Conservation (phyloP, 2,113 vertebrate species). For the Thalassarche chlororhynchos region DNA sequence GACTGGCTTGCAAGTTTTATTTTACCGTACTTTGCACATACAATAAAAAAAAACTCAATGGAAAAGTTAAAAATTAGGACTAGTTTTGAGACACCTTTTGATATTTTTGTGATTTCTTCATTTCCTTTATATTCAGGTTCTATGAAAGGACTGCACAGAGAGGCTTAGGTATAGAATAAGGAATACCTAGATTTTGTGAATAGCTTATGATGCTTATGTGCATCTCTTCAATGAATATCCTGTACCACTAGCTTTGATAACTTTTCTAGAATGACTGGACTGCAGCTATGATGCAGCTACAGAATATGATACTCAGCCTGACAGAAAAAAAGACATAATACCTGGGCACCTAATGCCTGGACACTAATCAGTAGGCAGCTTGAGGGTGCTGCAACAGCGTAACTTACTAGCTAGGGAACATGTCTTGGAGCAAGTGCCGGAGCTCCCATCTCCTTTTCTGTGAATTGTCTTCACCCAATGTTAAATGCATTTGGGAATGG, state of each 20-base stretch:
- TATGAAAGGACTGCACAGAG: not conserved
- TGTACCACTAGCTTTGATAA: not conserved
- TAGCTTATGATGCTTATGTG: not conserved
- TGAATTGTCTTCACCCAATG: not conserved
- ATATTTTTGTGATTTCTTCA: not conserved
- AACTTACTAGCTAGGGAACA: not conserved
- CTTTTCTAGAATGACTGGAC: not conserved
- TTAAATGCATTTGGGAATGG: not conserved
- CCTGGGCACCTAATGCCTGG: not conserved
- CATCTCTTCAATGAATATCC: not conserved
- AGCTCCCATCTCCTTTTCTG: not conserved
- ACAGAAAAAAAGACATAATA: not conserved
- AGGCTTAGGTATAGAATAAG: not conserved
- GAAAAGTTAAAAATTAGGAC: not conserved
- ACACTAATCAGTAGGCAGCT: not conserved
- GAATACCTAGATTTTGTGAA: not conserved
- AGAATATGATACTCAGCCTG: not conserved
- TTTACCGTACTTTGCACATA: not conserved
- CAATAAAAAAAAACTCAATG: not conserved
- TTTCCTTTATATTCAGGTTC: not conserved
- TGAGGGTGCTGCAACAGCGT: not conserved
- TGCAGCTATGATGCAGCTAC: not conserved
- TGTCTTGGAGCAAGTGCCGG: not conserved
- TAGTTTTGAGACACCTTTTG: not conserved
- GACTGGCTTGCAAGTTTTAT: not conserved